phyloP scores from a whole-genome alignment of 2,113 vertebrate species.

The Python bivittatus region DNA sequence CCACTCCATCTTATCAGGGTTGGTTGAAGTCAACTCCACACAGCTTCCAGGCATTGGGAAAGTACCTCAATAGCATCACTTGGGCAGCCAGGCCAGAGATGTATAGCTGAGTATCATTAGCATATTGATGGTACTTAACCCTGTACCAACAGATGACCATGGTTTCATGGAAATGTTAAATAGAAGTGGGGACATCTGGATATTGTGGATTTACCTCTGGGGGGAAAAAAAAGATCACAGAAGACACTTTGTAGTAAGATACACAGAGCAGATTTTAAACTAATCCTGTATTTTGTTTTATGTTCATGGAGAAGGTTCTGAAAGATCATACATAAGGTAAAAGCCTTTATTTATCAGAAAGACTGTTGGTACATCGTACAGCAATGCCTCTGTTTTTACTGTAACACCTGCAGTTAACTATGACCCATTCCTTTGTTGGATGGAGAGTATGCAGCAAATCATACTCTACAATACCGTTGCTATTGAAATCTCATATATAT shows the following conservation, averaged over 20 bases:
- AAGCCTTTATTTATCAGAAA: background rate
- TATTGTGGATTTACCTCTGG: background rate
- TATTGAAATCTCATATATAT: background rate
- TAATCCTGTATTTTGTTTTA: background rate
- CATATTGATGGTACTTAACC: background rate
- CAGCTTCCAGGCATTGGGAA: background rate
- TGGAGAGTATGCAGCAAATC: background rate
- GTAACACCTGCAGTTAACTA: background rate
- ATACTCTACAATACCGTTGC: background rate
- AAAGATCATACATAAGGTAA: rapidly evolving
- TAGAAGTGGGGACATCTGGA: background rate
- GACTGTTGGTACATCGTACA: rapidly evolving
- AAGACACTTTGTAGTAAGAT: background rate
- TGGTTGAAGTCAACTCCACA: background rate
- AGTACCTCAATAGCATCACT: background rate
- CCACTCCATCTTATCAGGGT: background rate
- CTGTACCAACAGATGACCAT: background rate
- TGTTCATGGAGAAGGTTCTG: background rate
- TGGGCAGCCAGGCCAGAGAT: background rate
- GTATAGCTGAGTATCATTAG: background rate
- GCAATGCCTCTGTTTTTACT: background rate
- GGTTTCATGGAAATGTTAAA: background rate
- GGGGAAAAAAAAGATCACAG: background rate
- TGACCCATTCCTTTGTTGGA: background rate
- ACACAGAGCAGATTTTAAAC: background rate